Conservation (phyloP, 2,888 invertebrate genomes). For the Dolichopus griseipennis region DNA sequence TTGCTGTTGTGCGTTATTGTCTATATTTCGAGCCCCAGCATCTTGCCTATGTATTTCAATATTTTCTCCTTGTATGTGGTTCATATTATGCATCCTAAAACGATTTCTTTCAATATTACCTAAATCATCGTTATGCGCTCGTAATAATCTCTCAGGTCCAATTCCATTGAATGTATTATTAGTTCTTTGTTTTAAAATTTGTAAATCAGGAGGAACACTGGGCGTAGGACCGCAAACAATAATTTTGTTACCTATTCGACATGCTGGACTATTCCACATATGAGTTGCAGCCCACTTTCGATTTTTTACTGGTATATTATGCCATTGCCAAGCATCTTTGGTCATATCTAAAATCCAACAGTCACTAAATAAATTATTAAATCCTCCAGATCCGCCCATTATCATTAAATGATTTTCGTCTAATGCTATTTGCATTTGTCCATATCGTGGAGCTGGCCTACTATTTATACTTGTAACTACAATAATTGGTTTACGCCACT, state of each 20-base stretch:
- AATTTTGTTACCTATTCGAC: conserved; percentile 66
- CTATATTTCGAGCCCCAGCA: background rate
- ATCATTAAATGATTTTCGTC: conserved; percentile 71
- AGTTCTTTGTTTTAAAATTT: conserved; percentile 37
- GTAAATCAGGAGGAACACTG: conserved; percentile 40
- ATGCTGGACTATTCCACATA: conserved; percentile 91
- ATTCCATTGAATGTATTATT: background rate
- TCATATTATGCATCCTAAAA: background rate
- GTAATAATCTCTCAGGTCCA: background rate
- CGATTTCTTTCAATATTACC: background rate
- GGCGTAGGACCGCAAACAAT: conserved; percentile 53
- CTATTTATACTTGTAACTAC: conserved; percentile 50
- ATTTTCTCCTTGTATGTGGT: background rate
- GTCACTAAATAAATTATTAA: conserved; percentile 77
- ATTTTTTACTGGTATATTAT: conserved; percentile 64
- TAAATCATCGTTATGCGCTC: background rate
- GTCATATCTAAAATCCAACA: conserved; percentile 82
- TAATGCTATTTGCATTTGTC: conserved; percentile 81
- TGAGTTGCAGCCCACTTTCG: conserved; percentile 73
- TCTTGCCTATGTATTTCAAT: background rate
- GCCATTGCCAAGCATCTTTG: conserved; percentile 64
- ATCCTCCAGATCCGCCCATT: conserved; percentile 80
- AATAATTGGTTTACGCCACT: conserved; percentile 70
- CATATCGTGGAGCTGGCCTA: conserved; percentile 77
- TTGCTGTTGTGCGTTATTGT: background rate